These are phyloP conservation scores for Galemys pyrenaicus DNA, from an alignment of 2,113 vertebrate genomes.

Conservation along the genomic window DNA sequence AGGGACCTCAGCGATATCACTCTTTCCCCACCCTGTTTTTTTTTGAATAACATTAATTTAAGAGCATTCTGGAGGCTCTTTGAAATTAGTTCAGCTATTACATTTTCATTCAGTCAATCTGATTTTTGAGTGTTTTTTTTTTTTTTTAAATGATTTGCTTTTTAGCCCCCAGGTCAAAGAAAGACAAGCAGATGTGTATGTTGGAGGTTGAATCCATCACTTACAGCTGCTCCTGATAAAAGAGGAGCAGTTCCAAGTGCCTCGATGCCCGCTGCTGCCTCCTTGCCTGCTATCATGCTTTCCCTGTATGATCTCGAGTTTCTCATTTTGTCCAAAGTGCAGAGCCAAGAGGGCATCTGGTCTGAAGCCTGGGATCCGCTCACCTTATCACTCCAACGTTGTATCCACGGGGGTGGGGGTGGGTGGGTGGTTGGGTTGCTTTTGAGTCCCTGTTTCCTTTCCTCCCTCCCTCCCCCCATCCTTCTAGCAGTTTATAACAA, in stretches of 20 bases:
- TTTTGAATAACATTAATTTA: neutral
- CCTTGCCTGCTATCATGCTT: conserved; percentile 77
- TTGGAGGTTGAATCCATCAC: conserved; percentile 83
- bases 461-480: neutral
- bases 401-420: conserved; percentile 64
- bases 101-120: conserved; percentile 68
- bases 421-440: too few relatives aligned
- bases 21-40: neutral
- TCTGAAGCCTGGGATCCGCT: conserved; percentile 70
- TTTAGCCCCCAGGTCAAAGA: conserved; percentile 73
- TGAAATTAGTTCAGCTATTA: conserved; percentile 80
- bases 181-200: conserved; percentile 80
- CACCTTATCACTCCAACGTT: conserved; percentile 75
- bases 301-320: conserved; percentile 77
- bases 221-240: conserved; percentile 87
- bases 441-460: neutral
- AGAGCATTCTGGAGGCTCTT: conserved; percentile 76
- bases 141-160: neutral
- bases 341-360: conserved; percentile 80
- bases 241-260: conserved; percentile 82
- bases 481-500: conserved; percentile 73
- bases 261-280: conserved; percentile 82
- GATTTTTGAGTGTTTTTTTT: neutral
- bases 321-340: conserved; percentile 82
- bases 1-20: conserved; percentile 71